These are phyloP conservation scores for Porites australiensis DNA, from an alignment of 64 coral and sea anemone species.

Conservation along the genomic window DNA sequence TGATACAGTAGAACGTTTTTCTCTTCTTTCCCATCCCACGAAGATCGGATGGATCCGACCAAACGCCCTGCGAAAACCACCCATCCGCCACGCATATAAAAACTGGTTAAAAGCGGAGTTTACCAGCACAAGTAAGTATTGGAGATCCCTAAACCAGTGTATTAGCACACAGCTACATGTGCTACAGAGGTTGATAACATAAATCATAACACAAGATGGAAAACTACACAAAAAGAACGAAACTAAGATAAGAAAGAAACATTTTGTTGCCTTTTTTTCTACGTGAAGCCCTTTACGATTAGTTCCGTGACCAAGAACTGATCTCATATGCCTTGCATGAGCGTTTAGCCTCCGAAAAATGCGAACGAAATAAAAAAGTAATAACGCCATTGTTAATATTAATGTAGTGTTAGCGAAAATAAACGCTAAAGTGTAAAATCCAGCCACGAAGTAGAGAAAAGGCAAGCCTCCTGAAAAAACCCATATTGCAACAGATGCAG, in stretches of 20 bases:
- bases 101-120: slow-evolving; percentile 77
- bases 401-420: slow-evolving; percentile 73
- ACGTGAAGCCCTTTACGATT: not conserved
- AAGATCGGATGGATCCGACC: slow-evolving; percentile 12
- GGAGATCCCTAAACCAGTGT: slow-evolving; percentile 78
- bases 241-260: slow-evolving; percentile 61
- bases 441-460: slow-evolving; percentile 56
- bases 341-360: slow-evolving; percentile 59
- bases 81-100: slow-evolving; percentile 78
- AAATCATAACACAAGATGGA: slow-evolving; percentile 72
- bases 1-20: not conserved
- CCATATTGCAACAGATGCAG: slow-evolving; percentile 64
- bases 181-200: slow-evolving; percentile 73
- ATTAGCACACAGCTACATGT: slow-evolving; percentile 68
- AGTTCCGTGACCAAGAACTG: not conserved
- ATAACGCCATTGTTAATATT: slow-evolving; percentile 22
- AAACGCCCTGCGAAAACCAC: slow-evolving; percentile 52
- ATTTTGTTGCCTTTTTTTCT: slow-evolving; percentile 65
- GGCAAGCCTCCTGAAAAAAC: slow-evolving; percentile 23
- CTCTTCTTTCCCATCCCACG: not conserved
- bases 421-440: slow-evolving; percentile 65
- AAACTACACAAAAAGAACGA: slow-evolving; percentile 56
- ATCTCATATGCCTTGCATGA: slow-evolving; percentile 1
- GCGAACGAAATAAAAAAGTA: slow-evolving; percentile 45
- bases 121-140: slow-evolving; percentile 43